Percentiles rank a stretch among this genome's conserved stretches.
These are phyloP conservation scores for Suillia variegata DNA, from an alignment of 2,888 invertebrate genomes.

Conservation along the genomic window DNA sequence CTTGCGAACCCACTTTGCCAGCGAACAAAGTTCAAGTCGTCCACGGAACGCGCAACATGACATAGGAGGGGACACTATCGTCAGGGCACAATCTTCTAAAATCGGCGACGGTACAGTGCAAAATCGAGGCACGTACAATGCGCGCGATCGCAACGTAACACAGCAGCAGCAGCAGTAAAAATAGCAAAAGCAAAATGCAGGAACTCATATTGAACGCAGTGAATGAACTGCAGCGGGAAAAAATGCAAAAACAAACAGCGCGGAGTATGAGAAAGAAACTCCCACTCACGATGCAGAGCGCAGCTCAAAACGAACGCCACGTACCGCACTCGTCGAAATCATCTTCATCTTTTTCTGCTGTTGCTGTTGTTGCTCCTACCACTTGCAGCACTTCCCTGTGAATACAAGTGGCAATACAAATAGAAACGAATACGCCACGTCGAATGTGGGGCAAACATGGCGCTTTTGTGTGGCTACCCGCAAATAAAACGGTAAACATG, in stretches of 20 bases:
- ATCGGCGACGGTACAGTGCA: not conserved
- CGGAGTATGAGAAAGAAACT: too few relatives aligned
- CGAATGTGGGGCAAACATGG: not conserved
- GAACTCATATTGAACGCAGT: too few relatives aligned
- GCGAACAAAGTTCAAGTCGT: too few relatives aligned
- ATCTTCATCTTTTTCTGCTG: too few relatives aligned
- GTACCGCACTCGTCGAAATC: too few relatives aligned
- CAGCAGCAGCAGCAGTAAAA: not conserved
- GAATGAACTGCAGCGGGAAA: not conserved
- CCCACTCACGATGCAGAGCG: not conserved
- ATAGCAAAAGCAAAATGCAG: too few relatives aligned
- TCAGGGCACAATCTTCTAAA: not conserved
- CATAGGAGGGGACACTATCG: too few relatives aligned
- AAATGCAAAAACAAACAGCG: too few relatives aligned
- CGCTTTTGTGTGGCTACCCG: not conserved
- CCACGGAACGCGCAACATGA: too few relatives aligned
- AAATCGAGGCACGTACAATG: slow-evolving; percentile 3
- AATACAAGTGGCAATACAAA: slow-evolving; percentile 4
- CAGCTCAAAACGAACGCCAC: too few relatives aligned
- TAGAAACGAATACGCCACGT: not conserved
- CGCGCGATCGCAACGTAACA: too few relatives aligned
- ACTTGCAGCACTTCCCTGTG: not conserved
- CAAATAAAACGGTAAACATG: not conserved
- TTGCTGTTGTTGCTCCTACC: not conserved
- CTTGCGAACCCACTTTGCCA: too few relatives aligned